These are phyloP conservation scores for Sinocyclocheilus anophthalmus DNA, from an alignment of 2,113 vertebrate species.

Conservation along the genomic window DNA sequence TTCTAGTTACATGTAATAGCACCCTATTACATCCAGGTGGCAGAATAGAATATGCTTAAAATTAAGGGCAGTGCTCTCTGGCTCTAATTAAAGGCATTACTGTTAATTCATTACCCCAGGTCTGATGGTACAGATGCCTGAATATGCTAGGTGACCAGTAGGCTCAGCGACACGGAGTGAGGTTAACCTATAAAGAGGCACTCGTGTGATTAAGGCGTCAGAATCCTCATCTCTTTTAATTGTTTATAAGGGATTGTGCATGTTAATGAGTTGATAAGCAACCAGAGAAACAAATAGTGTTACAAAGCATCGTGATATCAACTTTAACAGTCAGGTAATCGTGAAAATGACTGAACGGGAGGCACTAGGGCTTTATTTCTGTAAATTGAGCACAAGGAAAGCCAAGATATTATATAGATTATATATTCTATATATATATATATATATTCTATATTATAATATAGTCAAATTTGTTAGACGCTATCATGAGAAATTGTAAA, in stretches of 20 bases:
- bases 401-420: too few species aligned
- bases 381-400: background rate
- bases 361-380: background rate
- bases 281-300: slow-evolving; percentile 28
- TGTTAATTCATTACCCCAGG: background rate
- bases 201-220: slow-evolving; percentile 73
- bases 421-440: background rate
- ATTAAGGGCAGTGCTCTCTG: background rate
- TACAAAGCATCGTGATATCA: slow-evolving; percentile 47
- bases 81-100: slow-evolving; percentile 38
- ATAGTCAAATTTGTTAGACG: background rate
- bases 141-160: slow-evolving; percentile 30
- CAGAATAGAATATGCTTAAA: slow-evolving; percentile 43
- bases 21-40: slow-evolving; percentile 36
- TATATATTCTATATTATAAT: background rate
- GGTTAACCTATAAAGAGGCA: slow-evolving; percentile 65
- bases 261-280: background rate
- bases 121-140: slow-evolving; percentile 45
- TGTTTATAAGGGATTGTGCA: background rate
- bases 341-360: slow-evolving; percentile 46
- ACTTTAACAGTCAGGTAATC: slow-evolving; percentile 56
- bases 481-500: background rate
- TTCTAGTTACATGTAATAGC: slow-evolving; percentile 21
- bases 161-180: background rate
- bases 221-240: slow-evolving; percentile 14